phyloP scores from a whole-genome alignment of 2,888 invertebrate species.

The Archips crataeganus region DNA sequence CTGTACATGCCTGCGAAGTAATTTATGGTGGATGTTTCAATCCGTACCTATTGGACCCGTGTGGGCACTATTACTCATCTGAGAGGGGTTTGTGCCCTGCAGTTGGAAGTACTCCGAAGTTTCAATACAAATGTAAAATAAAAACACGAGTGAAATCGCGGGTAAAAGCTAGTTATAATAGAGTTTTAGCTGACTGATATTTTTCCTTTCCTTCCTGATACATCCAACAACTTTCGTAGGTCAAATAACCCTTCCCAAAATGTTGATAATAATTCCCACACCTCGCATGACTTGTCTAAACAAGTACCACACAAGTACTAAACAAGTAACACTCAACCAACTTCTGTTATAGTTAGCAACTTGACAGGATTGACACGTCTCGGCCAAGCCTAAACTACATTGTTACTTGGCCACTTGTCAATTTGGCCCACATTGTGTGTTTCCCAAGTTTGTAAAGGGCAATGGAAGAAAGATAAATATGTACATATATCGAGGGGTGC shows the following conservation, averaged over 20 bases:
- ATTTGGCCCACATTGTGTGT: slow-evolving; percentile 26
- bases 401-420: slow-evolving; percentile 22
- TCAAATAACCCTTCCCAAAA: background rate
- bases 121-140: too few relatives aligned
- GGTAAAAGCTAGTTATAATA: too few relatives aligned
- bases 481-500: too few relatives aligned
- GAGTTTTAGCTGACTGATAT: too few relatives aligned
- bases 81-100: too few relatives aligned
- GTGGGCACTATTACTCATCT: too few relatives aligned
- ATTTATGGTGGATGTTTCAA: too few relatives aligned
- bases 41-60: too few relatives aligned
- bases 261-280: slow-evolving; percentile 1
- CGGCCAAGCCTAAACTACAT: background rate
- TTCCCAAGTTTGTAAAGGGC: slow-evolving; percentile 7
- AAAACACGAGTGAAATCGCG: too few relatives aligned
- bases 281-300: slow-evolving; percentile 21
- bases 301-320: slow-evolving; percentile 15
- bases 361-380: slow-evolving; percentile 14
- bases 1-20: too few relatives aligned
- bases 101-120: too few relatives aligned
- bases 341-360: slow-evolving; percentile 17
- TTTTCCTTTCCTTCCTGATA: too few relatives aligned
- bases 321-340: background rate
- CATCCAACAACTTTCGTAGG: background rate
- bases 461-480: background rate